Base-by-base conservation (phyloP, 2,113 vertebrate genomes). In the Balaenoptera acutorostrata region DNA sequence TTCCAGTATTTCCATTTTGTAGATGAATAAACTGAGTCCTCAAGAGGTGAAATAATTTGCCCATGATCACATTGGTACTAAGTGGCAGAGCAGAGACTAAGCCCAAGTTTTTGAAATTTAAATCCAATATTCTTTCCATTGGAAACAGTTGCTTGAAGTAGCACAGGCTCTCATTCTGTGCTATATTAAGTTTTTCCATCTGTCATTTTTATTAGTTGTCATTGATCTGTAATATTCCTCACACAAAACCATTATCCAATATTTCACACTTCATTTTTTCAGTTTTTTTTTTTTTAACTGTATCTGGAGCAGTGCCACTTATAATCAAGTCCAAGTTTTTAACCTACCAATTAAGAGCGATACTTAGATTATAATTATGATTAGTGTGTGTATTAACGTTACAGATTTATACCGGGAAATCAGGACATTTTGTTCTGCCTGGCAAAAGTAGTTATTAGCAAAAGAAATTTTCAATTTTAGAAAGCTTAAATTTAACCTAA, bases 141-240 rank as follows among this genome's bases (percentile, higher is more conserved):
- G 49, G 93, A 87, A 91, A 89, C 93, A 97, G 94, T 96, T 97
- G 95, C 80, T 91, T 89, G 44, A 93, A 95, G 97, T 96, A 90
- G 93, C 97, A 59, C 69, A 27, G 95, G 41, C 93, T 91, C 95
- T 92, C 82, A 11, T 96, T 80, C 82, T 92, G 89, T 93, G 91
- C 97, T 97, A 87, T 96, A 86, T 88, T 97, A 95, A 96, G 96
- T 90, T 95, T 97, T 89, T 93, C 98, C 96, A 96, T 97, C 96
- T 98, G 96, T 97, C 96, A 96, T 93, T 90, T 97, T 97, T 97
- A 97, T 97, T 98, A 97, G 91, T 96, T 97, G 96, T 98, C 96
- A 97, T 97, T 97, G 93, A 97, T 97, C 97, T 97, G 96, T 89
- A 98, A 89, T 96, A 95, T 97, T 97, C 97, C 83, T 97, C 96